Base-by-base conservation (phyloP, 2,888 invertebrate species). In the Choristoneura rosaceana region DNA sequence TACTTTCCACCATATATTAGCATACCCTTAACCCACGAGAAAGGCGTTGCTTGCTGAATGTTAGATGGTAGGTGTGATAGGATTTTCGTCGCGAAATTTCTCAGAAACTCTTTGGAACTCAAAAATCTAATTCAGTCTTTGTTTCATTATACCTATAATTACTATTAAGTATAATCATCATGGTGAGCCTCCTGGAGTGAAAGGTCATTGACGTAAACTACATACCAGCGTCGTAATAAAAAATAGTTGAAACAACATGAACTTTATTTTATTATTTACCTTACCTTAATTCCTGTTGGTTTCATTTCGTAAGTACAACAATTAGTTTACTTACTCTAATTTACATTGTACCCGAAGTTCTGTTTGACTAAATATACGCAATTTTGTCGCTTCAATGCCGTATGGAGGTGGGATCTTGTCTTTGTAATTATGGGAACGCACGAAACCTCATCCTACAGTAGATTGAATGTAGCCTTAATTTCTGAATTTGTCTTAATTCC, bases 301-400 rank as follows among this genome's bases (percentile, higher is more conserved):
- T 63, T 43, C 45, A 47, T 47, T 12, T 17, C 33, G 12, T 17
- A n/a, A 33, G 17, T 41, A 10, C n/a, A n/a, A n/a, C 45, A 47
- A 25, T 4, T 4, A 41, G 52, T 58, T 41, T 41, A 8, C 41
- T 41, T 41, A 8, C 41, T 41, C 17, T 25, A 58, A 58, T 65
- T 52, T 65, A 58, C 41, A 43, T 43, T 66, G 41, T 58, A 33
- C 55, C 63, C 2, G 10, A 66, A 55, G n/a, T 43, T 66, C 43
- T 66, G 55, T 66, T 66, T 55, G 43, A 58, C 55, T 66, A 38
- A 55, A 43, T 41, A 43, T 41, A 65, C 65, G 55, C 41, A 52
- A 65, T 43, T 58, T 14, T 15, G 38, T 41, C 25, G 7, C 43
- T 66, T 66, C 66, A 58, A 58, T 58, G 55, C 33, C 55, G 10